Evolutionary conservation across 2,113 vertebrate species (phyloP).

Genomic region (Cochlearius cochlearius): DNA sequence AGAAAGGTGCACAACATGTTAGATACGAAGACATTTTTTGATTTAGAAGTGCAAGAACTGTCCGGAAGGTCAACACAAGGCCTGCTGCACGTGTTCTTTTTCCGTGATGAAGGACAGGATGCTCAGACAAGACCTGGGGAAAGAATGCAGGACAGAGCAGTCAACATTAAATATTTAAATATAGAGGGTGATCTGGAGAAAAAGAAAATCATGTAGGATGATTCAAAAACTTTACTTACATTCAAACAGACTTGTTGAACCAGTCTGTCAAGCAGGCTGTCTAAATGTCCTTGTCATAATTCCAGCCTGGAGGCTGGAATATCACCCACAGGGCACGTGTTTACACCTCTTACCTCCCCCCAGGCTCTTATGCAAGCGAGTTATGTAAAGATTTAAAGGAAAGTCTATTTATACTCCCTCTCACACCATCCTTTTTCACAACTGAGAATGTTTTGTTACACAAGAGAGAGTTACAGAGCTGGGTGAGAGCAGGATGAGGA

Average conservation of each 20-base stretch:
- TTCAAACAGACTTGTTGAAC: background rate
- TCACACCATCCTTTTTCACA: background rate
- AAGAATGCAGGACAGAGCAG: background rate
- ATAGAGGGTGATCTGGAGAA: background rate
- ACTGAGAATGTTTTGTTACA: background rate
- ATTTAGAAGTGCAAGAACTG: background rate
- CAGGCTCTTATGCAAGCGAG: background rate
- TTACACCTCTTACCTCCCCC: background rate
- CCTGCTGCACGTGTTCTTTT: background rate
- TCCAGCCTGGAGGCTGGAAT: conserved; percentile 33
- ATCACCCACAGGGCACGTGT: background rate
- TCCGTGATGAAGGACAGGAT: background rate
- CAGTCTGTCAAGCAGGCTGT: conserved; percentile 22
- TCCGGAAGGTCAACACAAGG: background rate
- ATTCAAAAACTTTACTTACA: background rate
- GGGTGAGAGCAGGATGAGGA: background rate
- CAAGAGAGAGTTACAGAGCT: background rate
- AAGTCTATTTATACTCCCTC: background rate
- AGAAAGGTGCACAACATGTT: background rate
- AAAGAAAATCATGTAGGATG: background rate
- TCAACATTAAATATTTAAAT: background rate
- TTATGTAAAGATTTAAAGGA: conserved; percentile 10
- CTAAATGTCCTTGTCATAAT: conserved; percentile 19
- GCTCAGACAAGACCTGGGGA: background rate
- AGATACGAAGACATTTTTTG: background rate